Conservation (phyloP, 1,140 invertebrate species). For the Carcinoscorpius rotundicauda region DNA sequence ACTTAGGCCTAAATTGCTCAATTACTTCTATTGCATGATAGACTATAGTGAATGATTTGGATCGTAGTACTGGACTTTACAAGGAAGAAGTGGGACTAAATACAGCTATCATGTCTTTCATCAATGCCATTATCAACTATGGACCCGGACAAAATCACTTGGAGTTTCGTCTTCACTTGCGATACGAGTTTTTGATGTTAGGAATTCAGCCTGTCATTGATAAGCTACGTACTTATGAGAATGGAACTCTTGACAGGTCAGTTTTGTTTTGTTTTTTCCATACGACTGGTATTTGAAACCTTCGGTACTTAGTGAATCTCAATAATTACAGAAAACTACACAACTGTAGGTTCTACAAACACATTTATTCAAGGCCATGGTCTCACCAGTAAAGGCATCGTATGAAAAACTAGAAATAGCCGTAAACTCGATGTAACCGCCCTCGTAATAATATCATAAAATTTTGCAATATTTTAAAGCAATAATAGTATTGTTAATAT, state of each 20-base stretch:
- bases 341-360: too few species aligned
- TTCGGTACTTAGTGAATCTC: not conserved
- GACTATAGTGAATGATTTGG: constrained; percentile 84
- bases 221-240: constrained; percentile 80
- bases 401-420: too few species aligned
- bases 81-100: constrained; percentile 81
- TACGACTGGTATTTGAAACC: too few species aligned
- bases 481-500: too few species aligned
- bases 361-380: too few species aligned
- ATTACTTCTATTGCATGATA: constrained; percentile 27
- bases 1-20: too few species aligned
- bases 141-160: constrained; percentile 90
- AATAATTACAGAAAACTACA: not conserved
- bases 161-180: constrained; percentile 86
- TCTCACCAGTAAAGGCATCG: too few species aligned
- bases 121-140: constrained; percentile 93
- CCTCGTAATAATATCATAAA: too few species aligned
- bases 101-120: constrained; percentile 95
- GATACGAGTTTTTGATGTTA: constrained; percentile 93
- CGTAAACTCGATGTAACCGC: too few species aligned
- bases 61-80: constrained; percentile 75
- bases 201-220: constrained; percentile 93
- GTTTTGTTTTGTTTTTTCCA: constrained; percentile 3
- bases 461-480: too few species aligned
- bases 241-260: constrained; percentile 76